These are phyloP conservation scores for Anastrepha obliqua DNA, from an alignment of 1,140 invertebrate species.

Conservation along the genomic window DNA sequence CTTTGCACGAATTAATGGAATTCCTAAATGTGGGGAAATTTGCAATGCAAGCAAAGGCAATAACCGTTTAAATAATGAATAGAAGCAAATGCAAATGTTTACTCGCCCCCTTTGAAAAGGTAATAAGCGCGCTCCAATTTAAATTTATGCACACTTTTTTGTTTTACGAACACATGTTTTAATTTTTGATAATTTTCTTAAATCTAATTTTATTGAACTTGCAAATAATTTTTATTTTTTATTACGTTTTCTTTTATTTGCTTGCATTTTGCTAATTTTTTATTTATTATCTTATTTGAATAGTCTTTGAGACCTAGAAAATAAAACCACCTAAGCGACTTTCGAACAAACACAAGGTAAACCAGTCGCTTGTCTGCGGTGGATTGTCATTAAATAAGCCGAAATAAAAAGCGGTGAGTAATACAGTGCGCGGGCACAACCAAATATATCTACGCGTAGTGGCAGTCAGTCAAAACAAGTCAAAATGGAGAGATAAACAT, in stretches of 20 bases:
- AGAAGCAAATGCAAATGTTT: not conserved
- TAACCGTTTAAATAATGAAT: not conserved
- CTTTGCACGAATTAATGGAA: not conserved
- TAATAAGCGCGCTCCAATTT: slow-evolving; percentile 5
- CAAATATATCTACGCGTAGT: not conserved
- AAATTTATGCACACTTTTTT: slow-evolving; percentile 6
- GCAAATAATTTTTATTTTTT: not conserved
- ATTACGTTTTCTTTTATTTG: not conserved
- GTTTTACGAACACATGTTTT: not conserved
- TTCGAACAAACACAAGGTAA: slow-evolving; percentile 29
- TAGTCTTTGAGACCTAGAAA: slow-evolving; percentile 18
- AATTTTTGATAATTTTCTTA: not conserved
- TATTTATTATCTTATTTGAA: not conserved
- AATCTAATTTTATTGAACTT: slow-evolving; percentile 9
- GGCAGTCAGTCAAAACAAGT: not conserved
- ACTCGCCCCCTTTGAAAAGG: not conserved
- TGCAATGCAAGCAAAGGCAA: not conserved
- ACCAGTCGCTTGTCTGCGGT: not conserved
- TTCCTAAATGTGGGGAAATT: not conserved
- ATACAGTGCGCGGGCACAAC: not conserved
- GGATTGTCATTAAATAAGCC: slow-evolving; percentile 31
- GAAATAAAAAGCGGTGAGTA: slow-evolving; percentile 30
- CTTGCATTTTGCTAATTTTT: not conserved
- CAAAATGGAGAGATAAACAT: slow-evolving; percentile 21
- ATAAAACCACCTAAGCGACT: slow-evolving; percentile 5